Base-by-base conservation (phyloP, 1,140 invertebrate species). In the Leptonema lineaticorne region DNA sequence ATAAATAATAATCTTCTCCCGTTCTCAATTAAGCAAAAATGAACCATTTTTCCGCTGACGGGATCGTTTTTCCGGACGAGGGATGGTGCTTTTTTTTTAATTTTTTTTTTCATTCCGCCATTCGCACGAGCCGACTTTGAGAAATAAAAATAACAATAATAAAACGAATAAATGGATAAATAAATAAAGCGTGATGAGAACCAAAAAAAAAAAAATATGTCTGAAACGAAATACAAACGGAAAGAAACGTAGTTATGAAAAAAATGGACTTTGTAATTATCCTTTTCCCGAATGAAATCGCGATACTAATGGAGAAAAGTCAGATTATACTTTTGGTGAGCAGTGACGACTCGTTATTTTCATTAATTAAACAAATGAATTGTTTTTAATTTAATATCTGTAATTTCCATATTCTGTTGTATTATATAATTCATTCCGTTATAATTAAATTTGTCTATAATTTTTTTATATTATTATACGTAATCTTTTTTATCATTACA, bases 181-280 rank as follows among this genome's bases (percentile, higher is more conserved):
- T n/a, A n/a, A n/a, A n/a, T n/a, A n/a, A n/a, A n/a, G n/a, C n/a
- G n/a, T 29, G 18, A 24, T 6, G 22, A 27, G 29, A n/a, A 67
- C 58, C 26, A 46, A 22, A 60, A 45, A 3, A 14, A 45, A 45
- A 45, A n/a, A 45, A 45, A 45, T 45, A 14, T 14, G 30, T 33
- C 5, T 33, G 11, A 45, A 45, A 45, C 11, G 16, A n/a, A n/a
- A 14, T 45, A 45, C 16, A 33, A 33, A 6, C 3, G 4, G 16
- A n/a, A 26, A 9, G 24, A 53, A 24, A 14, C 9, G 50, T 24
- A 68, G 24, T 64, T n/a, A 16, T 46, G 27, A 64, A 4, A 59
- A 68, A 71, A 62, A 66, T 22, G 64, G 64, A 71, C 50, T 62
- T 59, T 67, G 60, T 70, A 63, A 68, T 71, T 71, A 66, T 71